Evolutionary conservation across 2,888 invertebrate species (phyloP).

Genomic region (Chaitophorus viminalis): DNA sequence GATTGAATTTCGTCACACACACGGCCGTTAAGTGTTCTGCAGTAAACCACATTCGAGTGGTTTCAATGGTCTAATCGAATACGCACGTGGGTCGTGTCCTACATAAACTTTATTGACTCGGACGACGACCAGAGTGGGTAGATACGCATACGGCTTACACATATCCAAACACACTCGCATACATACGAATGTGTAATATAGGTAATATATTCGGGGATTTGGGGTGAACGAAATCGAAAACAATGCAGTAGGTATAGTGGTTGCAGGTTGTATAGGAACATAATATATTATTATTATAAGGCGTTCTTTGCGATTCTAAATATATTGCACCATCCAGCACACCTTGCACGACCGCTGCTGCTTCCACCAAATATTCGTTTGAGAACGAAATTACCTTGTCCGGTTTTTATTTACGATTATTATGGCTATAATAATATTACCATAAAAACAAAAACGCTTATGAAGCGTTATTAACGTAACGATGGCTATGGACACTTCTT

Average conservation of each 20-base stretch:
- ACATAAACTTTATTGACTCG: constrained; percentile 45
- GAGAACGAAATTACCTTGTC: not conserved
- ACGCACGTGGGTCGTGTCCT: constrained; percentile 30
- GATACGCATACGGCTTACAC: too few relatives aligned
- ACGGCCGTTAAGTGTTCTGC: constrained; percentile 53
- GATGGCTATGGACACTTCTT: too few relatives aligned
- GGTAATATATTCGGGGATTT: too few relatives aligned
- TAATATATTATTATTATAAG: not conserved
- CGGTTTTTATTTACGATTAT: constrained; percentile 43
- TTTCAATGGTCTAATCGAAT: constrained; percentile 38
- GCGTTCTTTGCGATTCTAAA: not conserved
- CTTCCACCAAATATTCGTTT: too few relatives aligned
- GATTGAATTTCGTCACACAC: constrained; percentile 55
- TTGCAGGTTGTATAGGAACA: not conserved
- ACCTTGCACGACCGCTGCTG: too few relatives aligned
- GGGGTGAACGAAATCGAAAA: constrained; percentile 3
- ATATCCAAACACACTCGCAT: too few relatives aligned
- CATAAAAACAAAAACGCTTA: not conserved
- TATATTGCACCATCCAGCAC: too few relatives aligned
- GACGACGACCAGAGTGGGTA: not conserved
- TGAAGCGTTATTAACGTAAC: too few relatives aligned
- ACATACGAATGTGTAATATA: not conserved
- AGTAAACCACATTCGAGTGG: constrained; percentile 49
- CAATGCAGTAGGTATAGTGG: not conserved
- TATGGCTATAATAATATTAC: not conserved